Percentiles rank a stretch among this genome's conserved stretches.
These are phyloP conservation scores for Dysmachus trigonus DNA, from an alignment of 2,888 invertebrate genomes.

Conservation along the genomic window DNA sequence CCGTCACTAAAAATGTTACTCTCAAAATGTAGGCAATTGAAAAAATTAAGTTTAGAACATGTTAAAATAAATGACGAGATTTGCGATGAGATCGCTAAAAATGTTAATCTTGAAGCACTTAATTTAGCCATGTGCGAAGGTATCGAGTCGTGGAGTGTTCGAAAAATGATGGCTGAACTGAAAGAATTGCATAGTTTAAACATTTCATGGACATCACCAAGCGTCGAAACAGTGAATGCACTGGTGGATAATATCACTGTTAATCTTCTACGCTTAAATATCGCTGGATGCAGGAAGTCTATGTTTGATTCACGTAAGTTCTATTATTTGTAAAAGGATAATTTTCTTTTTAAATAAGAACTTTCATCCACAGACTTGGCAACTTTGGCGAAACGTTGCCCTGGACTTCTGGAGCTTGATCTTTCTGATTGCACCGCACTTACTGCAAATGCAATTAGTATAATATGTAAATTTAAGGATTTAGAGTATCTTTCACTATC, in stretches of 20 bases:
- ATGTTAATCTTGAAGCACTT: slow-evolving; percentile 76
- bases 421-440: slow-evolving; percentile 85
- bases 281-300: slow-evolving; percentile 82
- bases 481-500: slow-evolving; percentile 82
- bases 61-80: slow-evolving; percentile 72
- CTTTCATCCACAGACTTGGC: slow-evolving; percentile 70
- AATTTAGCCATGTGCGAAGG: slow-evolving; percentile 87
- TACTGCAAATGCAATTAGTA: slow-evolving; percentile 69
- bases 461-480: slow-evolving; percentile 69
- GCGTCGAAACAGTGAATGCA: slow-evolving; percentile 69
- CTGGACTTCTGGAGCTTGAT: slow-evolving; percentile 82
- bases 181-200: slow-evolving; percentile 71
- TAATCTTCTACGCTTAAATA: slow-evolving; percentile 76
- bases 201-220: slow-evolving; percentile 82
- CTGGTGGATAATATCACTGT: slow-evolving; percentile 72
- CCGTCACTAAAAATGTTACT: slow-evolving; percentile 70
- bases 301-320: slow-evolving; percentile 78
- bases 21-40: slow-evolving; percentile 73
- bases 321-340: not conserved
- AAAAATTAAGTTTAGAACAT: slow-evolving; percentile 87
- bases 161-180: slow-evolving; percentile 68
- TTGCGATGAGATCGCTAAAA: slow-evolving; percentile 74
- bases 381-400: slow-evolving; percentile 73
- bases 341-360: not conserved
- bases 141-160: slow-evolving; percentile 72